These are phyloP conservation scores for Aphidius gifuensis DNA, from an alignment of 1,140 invertebrate genomes.

Conservation along the genomic window DNA sequence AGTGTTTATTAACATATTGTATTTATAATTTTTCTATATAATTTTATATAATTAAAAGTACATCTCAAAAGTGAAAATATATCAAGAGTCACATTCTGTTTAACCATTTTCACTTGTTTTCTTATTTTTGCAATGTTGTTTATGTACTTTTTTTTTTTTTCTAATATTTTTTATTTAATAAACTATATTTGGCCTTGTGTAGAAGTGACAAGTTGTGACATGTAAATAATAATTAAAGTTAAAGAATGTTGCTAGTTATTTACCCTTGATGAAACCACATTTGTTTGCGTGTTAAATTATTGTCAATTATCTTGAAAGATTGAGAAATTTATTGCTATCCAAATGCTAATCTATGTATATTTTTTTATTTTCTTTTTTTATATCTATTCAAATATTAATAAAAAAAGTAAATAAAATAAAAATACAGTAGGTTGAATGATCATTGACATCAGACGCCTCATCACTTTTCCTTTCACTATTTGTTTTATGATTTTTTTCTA, in stretches of 20 bases:
- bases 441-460: too few species aligned
- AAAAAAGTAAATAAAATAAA: too few species aligned
- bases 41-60: not conserved
- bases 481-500: too few species aligned
- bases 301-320: too few species aligned
- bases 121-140: not conserved
- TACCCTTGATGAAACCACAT: not conserved
- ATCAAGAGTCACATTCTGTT: constrained; percentile 13
- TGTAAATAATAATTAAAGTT: not conserved
- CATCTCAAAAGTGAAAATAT: not conserved
- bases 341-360: too few species aligned
- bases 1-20: constrained; percentile 7
- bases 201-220: not conserved
- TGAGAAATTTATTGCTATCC: too few species aligned
- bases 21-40: not conserved
- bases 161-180: too few species aligned
- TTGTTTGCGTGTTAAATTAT: too few species aligned
- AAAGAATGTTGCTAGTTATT: constrained; percentile 2
- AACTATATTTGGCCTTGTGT: not conserved
- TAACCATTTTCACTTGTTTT: constrained; percentile 6
- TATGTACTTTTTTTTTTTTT: not conserved
- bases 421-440: too few species aligned
- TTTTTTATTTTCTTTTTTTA: too few species aligned
- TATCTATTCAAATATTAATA: too few species aligned
- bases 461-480: too few species aligned